These are phyloP conservation scores for Calidris pygmaea DNA, from an alignment of 2,113 vertebrate genomes.

Conservation along the genomic window DNA sequence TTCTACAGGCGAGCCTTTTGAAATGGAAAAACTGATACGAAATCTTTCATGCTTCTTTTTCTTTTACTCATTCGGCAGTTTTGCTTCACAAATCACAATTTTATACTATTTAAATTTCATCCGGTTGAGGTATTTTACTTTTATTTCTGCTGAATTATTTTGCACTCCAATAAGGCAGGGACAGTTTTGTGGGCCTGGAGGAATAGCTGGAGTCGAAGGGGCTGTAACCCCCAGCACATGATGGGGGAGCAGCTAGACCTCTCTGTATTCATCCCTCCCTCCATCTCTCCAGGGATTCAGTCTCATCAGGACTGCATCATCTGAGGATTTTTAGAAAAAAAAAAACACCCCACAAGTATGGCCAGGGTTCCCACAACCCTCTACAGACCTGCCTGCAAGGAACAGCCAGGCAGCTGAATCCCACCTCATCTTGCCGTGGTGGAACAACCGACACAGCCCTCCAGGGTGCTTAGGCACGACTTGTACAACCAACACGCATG, in stretches of 20 bases:
- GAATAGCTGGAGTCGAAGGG: neutral
- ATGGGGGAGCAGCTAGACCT: neutral
- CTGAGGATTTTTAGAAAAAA: neutral
- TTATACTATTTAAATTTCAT: conserved; percentile 48
- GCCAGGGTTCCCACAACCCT: neutral
- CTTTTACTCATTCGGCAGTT: conserved; percentile 67
- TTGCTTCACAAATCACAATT: conserved; percentile 61
- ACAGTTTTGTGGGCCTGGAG: neutral
- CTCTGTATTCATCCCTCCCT: neutral
- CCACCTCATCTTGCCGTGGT: neutral
- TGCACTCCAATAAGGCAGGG: conserved; percentile 9
- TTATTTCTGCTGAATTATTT: conserved; percentile 49
- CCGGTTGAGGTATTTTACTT: conserved; percentile 55
- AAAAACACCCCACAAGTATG: neutral
- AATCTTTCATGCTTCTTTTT: conserved; percentile 54
- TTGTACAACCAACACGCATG: neutral
- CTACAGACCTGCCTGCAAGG: neutral
- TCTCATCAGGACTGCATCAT: neutral
- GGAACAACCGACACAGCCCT: neutral
- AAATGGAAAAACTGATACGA: conserved; percentile 12
- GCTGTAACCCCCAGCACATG: neutral
- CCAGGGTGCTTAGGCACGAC: neutral
- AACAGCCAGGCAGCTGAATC: neutral
- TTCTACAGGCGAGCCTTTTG: conserved; percentile 54
- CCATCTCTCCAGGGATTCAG: neutral